Conservation (phyloP, 2,113 vertebrate genomes). For the Acinonyx jubatus region DNA sequence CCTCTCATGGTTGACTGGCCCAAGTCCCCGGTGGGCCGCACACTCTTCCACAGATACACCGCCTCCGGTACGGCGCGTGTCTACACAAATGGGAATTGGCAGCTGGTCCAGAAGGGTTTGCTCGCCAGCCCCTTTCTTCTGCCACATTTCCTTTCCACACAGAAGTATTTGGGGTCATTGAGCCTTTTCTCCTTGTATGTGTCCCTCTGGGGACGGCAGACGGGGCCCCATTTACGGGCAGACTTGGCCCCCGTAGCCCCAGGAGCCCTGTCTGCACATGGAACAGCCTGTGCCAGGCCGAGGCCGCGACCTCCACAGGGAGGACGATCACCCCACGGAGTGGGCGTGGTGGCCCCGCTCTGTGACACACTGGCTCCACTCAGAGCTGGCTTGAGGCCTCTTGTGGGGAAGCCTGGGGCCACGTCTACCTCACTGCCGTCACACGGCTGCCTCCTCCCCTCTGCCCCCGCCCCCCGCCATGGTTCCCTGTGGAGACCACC, state of each 20-base stretch:
- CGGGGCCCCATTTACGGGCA: too few relatives aligned
- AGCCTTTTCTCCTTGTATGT: neutral
- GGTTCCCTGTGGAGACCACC: too few relatives aligned
- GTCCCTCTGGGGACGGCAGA: neutral
- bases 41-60: conserved; percentile 58
- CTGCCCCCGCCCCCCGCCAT: fast-evolving
- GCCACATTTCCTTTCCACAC: neutral
- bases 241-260: too few relatives aligned
- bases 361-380: too few relatives aligned
- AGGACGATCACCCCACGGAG: neutral
- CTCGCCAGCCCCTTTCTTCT: neutral
- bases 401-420: neutral
- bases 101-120: neutral
- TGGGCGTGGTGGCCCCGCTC: neutral
- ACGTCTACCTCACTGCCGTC: neutral
- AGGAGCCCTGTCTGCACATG: neutral
- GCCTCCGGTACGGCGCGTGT: conserved; percentile 26
- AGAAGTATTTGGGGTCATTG: neutral
- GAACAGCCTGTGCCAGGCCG: neutral
- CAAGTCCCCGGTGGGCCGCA: conserved; percentile 78
- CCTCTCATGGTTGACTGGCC: conserved; percentile 84
- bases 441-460: neutral
- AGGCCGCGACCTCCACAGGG: fast-evolving
- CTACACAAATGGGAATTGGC: fast-evolving
- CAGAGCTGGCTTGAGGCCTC: fast-evolving